Evolutionary conservation across 2,797 vertebrate genomes (phyloP), one percentile per base, ranked within the genome.

Genomic region (Microtus californicus): DNA sequence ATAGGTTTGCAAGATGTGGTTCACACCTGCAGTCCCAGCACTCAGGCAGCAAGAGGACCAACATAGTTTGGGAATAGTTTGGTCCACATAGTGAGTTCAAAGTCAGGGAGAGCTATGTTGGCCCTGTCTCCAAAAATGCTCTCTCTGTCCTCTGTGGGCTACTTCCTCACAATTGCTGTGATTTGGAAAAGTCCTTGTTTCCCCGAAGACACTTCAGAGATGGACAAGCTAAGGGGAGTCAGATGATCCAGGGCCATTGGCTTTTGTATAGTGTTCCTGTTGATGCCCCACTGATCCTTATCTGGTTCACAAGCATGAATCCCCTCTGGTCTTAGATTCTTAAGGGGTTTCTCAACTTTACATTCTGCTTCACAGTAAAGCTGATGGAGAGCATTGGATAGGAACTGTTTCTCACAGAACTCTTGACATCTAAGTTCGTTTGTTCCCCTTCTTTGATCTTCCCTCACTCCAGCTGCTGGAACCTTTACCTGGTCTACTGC

Each of bases 331-430:
- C 51, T 90, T 63, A 88, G 29, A 93, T 71, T 83, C 43, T 21
- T 17, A 78, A 31, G 27, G 54, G 23, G 43, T 89, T 91, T 76
- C 43, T 71, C 43, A 37, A 76, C 73, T 89, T 80, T 91, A 31
- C 63, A 31, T 56, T n/a, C 19, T 74, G 4, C 10, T 27, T 45
- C 92, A 89, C 17, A 45, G n/a, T 63, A 69, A 91, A 51, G 91
- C 25, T 94, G 81, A 40, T 34, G 12, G 63, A 77, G 31, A 59
- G n/a, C 48, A 71, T 14, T 80, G 63, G 23, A 45, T 19, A 74
- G 69, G 14, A 6, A 1, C 2, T 80, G 74, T 73, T 83, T 69
- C 19, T 63, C 19, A n/a, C 61, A 59, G 5, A 90, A 48, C 15
- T 43, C 23, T 69, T 90, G 21, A 8, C 3, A 2, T 85, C 15